phyloP scores from a whole-genome alignment of 2,888 invertebrate species.

The Drosophila paranaensis region DNA sequence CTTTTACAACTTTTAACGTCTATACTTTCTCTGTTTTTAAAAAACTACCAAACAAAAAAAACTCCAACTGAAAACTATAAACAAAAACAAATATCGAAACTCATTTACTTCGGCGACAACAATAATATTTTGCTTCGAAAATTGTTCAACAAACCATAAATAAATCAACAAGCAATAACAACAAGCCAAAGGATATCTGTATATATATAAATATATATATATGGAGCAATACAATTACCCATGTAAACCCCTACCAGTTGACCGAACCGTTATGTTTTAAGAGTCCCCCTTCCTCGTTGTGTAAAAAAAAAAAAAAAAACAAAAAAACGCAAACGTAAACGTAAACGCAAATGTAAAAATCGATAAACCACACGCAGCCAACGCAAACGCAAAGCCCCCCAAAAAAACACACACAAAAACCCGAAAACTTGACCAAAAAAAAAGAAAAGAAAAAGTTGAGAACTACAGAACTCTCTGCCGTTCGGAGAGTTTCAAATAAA shows the following conservation, averaged over 20 bases:
- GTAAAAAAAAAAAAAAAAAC: constrained; percentile 60
- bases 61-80: constrained; percentile 30
- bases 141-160: constrained; percentile 37
- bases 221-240: constrained; percentile 58
- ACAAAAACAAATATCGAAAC: constrained; percentile 38
- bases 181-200: constrained; percentile 42
- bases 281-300: constrained; percentile 51
- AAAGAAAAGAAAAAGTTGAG: constrained; percentile 21
- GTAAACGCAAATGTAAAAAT: constrained; percentile 78
- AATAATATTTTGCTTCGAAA: constrained; percentile 40
- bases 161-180: constrained; percentile 26
- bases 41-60: constrained; percentile 35
- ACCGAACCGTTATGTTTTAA: constrained; percentile 70
- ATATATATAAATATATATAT: constrained; percentile 14
- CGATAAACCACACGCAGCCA: constrained; percentile 79
- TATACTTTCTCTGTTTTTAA: constrained; percentile 74
- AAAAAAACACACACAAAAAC: constrained; percentile 39
- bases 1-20: constrained; percentile 71
- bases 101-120: constrained; percentile 35
- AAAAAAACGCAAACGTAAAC: constrained; percentile 67
- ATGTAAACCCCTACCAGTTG: constrained; percentile 48
- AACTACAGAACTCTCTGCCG: constrained; percentile 26
- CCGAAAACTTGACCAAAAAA: constrained; percentile 66
- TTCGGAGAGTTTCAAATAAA: constrained; percentile 45
- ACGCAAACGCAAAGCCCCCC: constrained; percentile 61